A percentile compares a stretch with the other conserved stretches of the same genome.
These are phyloP conservation scores for Limnothrissa miodon DNA, from an alignment of 2,113 vertebrate species.

Conservation along the genomic window DNA sequence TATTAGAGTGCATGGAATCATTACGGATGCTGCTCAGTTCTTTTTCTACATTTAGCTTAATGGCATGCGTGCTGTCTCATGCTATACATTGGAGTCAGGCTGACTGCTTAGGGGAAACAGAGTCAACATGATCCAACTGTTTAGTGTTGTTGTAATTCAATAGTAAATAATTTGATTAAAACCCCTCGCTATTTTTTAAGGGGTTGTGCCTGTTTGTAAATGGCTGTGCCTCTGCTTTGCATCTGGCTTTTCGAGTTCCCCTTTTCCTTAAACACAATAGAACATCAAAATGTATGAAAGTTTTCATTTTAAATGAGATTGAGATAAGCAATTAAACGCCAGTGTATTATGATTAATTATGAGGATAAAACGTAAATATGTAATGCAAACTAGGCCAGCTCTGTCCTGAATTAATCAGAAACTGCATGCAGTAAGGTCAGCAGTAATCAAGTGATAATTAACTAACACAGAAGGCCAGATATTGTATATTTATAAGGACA, in stretches of 20 bases:
- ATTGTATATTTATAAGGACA: constrained; percentile 16
- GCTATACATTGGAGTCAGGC: neutral
- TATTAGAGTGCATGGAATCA: neutral
- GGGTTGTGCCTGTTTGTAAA: neutral
- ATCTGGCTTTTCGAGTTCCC: neutral
- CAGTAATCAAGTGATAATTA: constrained; percentile 6
- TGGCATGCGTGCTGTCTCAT: neutral
- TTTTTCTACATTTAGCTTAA: neutral
- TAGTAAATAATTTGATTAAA: constrained; percentile 1
- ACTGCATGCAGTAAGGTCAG: constrained; percentile 11
- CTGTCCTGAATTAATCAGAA: constrained; percentile 4
- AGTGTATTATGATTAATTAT: neutral
- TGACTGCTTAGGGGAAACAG: neutral
- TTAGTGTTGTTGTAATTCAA: constrained; percentile 15
- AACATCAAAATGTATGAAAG: neutral
- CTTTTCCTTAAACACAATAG: neutral
- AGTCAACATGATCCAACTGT: neutral
- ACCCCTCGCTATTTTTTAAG: neutral
- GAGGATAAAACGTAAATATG: neutral
- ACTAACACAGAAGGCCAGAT: neutral
- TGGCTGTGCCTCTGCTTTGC: neutral
- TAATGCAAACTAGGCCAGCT: neutral
- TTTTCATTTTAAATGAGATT: neutral
- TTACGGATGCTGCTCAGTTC: neutral
- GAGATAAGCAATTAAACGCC: neutral